These are phyloP conservation scores for Linyphia triangularis DNA, from an alignment of 2,888 invertebrate genomes.

Conservation along the genomic window DNA sequence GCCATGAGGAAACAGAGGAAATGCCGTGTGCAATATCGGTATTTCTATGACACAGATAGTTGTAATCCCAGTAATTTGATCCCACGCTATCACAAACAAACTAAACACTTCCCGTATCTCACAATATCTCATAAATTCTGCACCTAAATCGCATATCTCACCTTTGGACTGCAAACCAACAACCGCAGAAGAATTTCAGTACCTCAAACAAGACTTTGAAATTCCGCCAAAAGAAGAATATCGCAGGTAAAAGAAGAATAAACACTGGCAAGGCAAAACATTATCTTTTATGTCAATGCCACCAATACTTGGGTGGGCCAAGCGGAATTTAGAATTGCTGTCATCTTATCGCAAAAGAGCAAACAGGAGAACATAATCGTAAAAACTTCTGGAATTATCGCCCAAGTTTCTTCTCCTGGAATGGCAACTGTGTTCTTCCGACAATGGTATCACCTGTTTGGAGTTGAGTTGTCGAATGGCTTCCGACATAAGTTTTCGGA, in stretches of 20 bases:
- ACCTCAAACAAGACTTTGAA: background rate
- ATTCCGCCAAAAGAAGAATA: background rate
- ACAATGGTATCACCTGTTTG: background rate
- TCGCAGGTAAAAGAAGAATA: background rate
- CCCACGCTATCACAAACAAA: background rate
- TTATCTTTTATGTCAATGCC: conserved; percentile 10
- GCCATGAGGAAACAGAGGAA: no score
- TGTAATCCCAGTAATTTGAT: no score
- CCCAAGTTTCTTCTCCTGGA: background rate
- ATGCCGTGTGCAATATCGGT: no score
- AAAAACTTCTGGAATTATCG: conserved; percentile 33
- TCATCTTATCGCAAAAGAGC: conserved; percentile 23
- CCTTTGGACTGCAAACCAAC: conserved; percentile 3
- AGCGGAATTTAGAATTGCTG: conserved; percentile 12
- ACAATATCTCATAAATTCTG: background rate
- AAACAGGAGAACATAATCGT: conserved; percentile 36
- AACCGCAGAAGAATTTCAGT: background rate
- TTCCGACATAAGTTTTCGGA: no score
- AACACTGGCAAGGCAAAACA: background rate
- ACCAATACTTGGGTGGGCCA: conserved; percentile 28
- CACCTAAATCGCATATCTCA: background rate
- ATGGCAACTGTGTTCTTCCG: conserved; percentile 36
- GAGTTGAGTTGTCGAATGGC: background rate
- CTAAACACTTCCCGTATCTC: background rate
- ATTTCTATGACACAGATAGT: no score